Conservation (phyloP, 1,140 invertebrate species). For the Mycetomoellerius zeteki region DNA sequence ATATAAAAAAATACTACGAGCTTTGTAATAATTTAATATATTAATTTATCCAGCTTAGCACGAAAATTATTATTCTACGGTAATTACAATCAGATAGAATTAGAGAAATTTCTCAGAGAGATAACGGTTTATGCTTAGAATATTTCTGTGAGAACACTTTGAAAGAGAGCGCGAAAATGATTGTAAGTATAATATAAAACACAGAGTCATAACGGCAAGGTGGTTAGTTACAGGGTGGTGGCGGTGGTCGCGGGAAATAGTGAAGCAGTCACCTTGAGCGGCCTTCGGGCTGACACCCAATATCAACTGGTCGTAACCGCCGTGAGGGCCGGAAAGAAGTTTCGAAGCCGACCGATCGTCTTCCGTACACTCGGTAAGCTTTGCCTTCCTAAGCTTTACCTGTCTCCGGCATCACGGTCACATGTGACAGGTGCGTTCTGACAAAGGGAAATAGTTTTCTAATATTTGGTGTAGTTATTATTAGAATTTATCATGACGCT, state of each 20-base stretch:
- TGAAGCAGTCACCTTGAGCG: constrained; percentile 93
- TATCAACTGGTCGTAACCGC: constrained; percentile 94
- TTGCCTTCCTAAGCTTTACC: constrained; percentile 48
- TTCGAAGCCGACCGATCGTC: constrained; percentile 93
- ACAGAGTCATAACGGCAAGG: constrained; percentile 83
- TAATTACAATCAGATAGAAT: constrained; percentile 1
- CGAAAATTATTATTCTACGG: not conserved
- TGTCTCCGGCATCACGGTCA: constrained; percentile 54
- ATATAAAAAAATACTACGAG: not conserved
- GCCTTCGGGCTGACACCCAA: constrained; percentile 93
- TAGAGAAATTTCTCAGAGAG: not conserved
- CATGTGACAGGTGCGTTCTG: constrained; percentile 59
- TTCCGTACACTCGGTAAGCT: constrained; percentile 94
- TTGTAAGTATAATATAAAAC: constrained; percentile 28
- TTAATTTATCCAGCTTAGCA: not conserved
- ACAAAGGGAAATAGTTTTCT: constrained; percentile 41
- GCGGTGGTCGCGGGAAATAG: constrained; percentile 94
- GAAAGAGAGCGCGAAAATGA: not conserved
- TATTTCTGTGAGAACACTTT: not conserved
- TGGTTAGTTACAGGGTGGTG: constrained; percentile 96
- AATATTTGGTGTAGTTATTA: constrained; percentile 8
- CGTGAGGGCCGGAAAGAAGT: constrained; percentile 92
- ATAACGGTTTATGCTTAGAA: not conserved
- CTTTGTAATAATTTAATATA: not conserved
- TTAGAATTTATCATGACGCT: constrained; percentile 5